phyloP scores from a whole-genome alignment of 2,113 vertebrate species.

The Corynorhinus townsendii region DNA sequence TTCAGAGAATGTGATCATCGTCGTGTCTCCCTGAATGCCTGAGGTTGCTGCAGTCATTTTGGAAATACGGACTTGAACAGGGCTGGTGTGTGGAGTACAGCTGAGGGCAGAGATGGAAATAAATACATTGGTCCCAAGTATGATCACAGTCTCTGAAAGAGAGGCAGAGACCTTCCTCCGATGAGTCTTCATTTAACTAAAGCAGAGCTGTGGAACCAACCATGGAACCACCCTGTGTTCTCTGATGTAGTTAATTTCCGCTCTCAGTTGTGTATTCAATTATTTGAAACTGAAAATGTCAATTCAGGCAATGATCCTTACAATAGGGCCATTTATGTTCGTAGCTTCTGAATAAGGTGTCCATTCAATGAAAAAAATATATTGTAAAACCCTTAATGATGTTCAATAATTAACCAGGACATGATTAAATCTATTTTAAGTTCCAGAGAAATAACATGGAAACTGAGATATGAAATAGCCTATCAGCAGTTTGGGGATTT shows the following conservation, averaged over 20 bases:
- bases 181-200: no score
- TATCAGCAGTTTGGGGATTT: background rate
- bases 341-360: background rate
- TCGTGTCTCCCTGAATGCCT: background rate
- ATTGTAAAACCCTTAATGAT: background rate
- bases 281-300: background rate
- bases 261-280: background rate
- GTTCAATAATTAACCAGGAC: background rate
- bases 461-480: background rate
- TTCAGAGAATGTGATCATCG: background rate
- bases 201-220: background rate
- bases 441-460: background rate
- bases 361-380: background rate
- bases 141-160: no score
- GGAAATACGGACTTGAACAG: background rate
- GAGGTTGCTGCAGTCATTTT: background rate
- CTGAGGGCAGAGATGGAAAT: background rate
- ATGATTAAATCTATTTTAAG: background rate
- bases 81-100: background rate
- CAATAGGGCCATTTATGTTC: background rate
- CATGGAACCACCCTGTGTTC: background rate
- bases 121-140: accelerated
- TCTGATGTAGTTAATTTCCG: background rate
- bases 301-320: background rate
- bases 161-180: no score